These are phyloP conservation scores for Drosophila repletoides DNA, from an alignment of 1,140 invertebrate genomes.

Conservation along the genomic window DNA sequence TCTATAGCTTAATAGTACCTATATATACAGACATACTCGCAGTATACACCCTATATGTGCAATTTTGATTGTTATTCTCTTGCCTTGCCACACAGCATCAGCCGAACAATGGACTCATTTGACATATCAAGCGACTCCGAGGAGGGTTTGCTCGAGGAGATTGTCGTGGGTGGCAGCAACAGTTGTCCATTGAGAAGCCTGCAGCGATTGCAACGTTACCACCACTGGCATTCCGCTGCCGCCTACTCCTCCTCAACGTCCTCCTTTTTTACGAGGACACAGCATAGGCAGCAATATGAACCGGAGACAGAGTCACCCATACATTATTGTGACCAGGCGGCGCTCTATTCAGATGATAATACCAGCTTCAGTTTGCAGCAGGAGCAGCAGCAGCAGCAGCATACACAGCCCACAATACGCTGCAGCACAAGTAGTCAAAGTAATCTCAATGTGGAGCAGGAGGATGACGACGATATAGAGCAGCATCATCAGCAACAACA, in stretches of 20 bases:
- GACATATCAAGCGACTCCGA: constrained; percentile 82
- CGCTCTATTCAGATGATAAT: constrained; percentile 73
- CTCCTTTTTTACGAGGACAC: constrained; percentile 20
- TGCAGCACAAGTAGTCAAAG: constrained; percentile 75
- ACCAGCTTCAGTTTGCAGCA: constrained; percentile 42
- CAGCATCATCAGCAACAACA: neutral
- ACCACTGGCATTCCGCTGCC: constrained; percentile 57
- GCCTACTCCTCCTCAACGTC: constrained; percentile 31
- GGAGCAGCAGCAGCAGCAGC: constrained; percentile 35
- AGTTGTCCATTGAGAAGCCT: constrained; percentile 47
- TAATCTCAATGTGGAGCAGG: constrained; percentile 60
- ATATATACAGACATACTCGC: constrained; percentile 1
- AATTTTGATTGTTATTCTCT: constrained; percentile 40
- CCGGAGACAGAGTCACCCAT: constrained; percentile 71
- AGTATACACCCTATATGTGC: neutral
- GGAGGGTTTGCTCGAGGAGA: constrained; percentile 80
- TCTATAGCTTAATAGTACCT: constrained; percentile 8
- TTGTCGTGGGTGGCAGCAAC: constrained; percentile 63
- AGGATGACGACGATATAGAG: neutral
- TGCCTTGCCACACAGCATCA: constrained; percentile 60
- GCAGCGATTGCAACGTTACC: constrained; percentile 56
- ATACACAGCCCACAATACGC: constrained; percentile 56
- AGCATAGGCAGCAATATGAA: constrained; percentile 50
- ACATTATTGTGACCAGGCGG: constrained; percentile 74
- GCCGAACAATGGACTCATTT: constrained; percentile 82